A percentile compares a stretch with the other conserved stretches of the same genome.
Conservation (phyloP, 2,888 invertebrate genomes). For the Anaspis maculata region DNA sequence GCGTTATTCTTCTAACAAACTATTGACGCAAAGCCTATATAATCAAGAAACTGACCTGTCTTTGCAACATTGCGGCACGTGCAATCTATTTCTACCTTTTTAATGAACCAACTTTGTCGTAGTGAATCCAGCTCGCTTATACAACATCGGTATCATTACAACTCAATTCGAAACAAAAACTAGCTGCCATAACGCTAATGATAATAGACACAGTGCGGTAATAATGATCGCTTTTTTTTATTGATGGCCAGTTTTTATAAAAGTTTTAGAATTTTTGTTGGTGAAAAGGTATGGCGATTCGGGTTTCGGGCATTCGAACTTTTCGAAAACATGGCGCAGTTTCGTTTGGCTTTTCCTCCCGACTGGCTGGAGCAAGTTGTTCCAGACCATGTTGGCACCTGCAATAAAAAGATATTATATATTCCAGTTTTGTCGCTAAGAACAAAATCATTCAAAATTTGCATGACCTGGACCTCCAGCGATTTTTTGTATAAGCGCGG, state of each 20-base stretch:
- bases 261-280: constrained; percentile 46
- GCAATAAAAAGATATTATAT: no score
- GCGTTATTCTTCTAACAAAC: no score
- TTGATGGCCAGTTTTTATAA: constrained; percentile 42
- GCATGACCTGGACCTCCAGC: background rate
- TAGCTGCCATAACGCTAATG: no score
- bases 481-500: background rate
- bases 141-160: background rate
- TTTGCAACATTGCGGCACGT: no score
- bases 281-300: constrained; percentile 60
- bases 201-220: no score
- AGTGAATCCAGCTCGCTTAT: background rate
- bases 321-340: constrained; percentile 51
- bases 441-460: constrained; percentile 1
- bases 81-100: background rate
- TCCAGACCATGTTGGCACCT: constrained; percentile 67
- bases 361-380: constrained; percentile 62
- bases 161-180: background rate
- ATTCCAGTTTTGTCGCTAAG: constrained; percentile 1
- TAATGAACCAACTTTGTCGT: background rate
- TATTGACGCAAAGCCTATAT: no score
- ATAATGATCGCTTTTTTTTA: constrained; percentile 12
- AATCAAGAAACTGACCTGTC: no score
- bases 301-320: constrained; percentile 52
- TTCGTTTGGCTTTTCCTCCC: constrained; percentile 53